A percentile compares a stretch with the other conserved stretches of the same genome.
Evolutionary conservation across 2,888 invertebrate genomes (phyloP).

Genomic region (Drosophila dives): DNA sequence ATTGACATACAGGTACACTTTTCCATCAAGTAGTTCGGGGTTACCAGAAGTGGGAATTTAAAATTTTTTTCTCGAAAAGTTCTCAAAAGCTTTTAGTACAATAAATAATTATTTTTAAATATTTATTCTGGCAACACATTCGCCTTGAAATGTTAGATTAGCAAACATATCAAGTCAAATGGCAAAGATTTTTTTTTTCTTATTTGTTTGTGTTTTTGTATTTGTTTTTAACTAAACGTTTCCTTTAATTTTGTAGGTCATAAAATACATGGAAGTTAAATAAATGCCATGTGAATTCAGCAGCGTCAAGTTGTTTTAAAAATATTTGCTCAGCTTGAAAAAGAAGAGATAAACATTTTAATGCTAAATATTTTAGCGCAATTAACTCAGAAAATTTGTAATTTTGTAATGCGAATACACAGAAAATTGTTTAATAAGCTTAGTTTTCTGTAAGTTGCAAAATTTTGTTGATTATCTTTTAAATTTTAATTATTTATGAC

Average conservation of each 20-base stretch:
- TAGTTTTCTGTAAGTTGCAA: neutral
- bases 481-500: neutral
- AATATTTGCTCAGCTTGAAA: conserved; percentile 50
- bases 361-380: conserved; percentile 21
- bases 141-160: conserved; percentile 38
- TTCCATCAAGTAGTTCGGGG: neutral
- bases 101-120: conserved; percentile 45
- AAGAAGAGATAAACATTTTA: conserved; percentile 38
- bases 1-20: neutral
- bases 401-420: conserved; percentile 44
- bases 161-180: conserved; percentile 48
- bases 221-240: conserved; percentile 37
- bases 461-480: neutral
- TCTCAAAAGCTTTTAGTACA: conserved; percentile 20
- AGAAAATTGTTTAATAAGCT: conserved; percentile 35
- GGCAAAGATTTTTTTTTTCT: conserved; percentile 35
- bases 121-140: conserved; percentile 47
- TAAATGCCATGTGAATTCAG: conserved; percentile 32
- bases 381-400: conserved; percentile 28
- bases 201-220: conserved; percentile 1
- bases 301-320: conserved; percentile 11
- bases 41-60: neutral
- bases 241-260: conserved; percentile 43
- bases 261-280: conserved; percentile 12
- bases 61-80: neutral